These are phyloP conservation scores for Ophioninae sp. DNA, from an alignment of 2,888 invertebrate species.

Conservation along the genomic window DNA sequence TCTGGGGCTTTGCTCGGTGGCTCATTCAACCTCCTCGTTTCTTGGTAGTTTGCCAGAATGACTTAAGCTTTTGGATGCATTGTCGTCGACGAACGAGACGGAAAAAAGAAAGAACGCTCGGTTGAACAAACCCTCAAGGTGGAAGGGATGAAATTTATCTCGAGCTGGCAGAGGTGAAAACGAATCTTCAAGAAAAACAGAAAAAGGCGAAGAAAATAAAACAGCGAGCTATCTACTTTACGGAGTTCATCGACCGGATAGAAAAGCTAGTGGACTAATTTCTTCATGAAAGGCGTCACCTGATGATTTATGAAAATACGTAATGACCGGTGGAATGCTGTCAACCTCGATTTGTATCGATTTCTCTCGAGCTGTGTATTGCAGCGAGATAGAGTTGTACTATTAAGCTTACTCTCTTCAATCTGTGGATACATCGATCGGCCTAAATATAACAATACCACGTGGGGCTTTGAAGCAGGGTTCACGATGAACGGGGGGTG, in stretches of 20 bases:
- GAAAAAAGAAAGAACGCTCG: slow-evolving; percentile 37
- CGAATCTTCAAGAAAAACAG: slow-evolving; percentile 27
- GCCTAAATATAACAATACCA: slow-evolving; percentile 78
- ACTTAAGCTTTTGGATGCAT: slow-evolving; percentile 63
- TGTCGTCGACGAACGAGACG: slow-evolving; percentile 36
- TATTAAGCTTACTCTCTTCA: slow-evolving; percentile 38
- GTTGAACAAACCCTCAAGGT: slow-evolving; percentile 48
- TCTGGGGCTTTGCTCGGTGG: slow-evolving; percentile 44
- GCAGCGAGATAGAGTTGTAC: slow-evolving; percentile 19
- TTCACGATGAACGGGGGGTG: slow-evolving; percentile 7
- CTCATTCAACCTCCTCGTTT: slow-evolving; percentile 56
- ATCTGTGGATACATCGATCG: slow-evolving; percentile 74
- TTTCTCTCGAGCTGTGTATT: slow-evolving; percentile 7
- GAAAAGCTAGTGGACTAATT: slow-evolving; percentile 2
- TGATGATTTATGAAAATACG: slow-evolving; percentile 5
- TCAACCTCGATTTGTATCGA: slow-evolving; percentile 43
- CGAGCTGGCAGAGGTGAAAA: slow-evolving; percentile 7
- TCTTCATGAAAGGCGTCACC: not conserved
- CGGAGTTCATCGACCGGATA: not conserved
- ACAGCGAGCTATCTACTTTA: not conserved
- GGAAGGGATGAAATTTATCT: slow-evolving; percentile 25
- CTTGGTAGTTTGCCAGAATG: slow-evolving; percentile 64
- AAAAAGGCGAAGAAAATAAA: not conserved
- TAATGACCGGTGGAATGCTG: slow-evolving; percentile 29
- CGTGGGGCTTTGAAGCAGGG: slow-evolving; percentile 37